Percentiles rank a stretch among this genome's conserved stretches.
Conservation (phyloP, 2,113 vertebrate species). For the Antigone vipio region DNA sequence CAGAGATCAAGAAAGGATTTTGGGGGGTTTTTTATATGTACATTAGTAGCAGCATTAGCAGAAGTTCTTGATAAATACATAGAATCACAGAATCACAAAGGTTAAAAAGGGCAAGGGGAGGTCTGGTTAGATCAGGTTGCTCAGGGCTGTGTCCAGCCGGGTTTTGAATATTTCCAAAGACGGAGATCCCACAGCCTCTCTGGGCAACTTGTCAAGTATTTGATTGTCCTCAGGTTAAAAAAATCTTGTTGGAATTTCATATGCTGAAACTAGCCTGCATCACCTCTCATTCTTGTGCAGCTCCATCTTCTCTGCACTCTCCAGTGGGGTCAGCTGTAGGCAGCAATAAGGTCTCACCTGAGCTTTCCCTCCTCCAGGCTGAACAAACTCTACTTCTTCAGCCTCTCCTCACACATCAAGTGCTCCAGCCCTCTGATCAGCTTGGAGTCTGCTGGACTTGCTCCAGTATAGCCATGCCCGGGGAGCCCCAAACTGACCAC, state of each 20-base stretch:
- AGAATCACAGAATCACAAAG: background rate
- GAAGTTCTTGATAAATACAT: background rate
- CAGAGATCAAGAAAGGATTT: background rate
- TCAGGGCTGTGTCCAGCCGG: background rate
- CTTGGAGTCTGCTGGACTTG: background rate
- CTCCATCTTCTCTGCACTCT: background rate
- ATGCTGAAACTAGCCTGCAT: background rate
- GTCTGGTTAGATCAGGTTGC: background rate
- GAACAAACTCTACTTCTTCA: background rate
- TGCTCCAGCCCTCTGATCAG: background rate
- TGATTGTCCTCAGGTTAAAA: background rate
- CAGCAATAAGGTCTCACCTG: background rate
- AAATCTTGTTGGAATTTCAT: background rate
- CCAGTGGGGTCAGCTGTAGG: background rate
- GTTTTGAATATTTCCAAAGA: background rate
- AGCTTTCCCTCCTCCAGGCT: background rate
- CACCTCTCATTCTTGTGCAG: fast-evolving
- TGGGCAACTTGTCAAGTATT: background rate
- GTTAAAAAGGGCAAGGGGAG: background rate
- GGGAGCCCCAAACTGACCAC: background rate
- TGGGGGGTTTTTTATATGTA: background rate
- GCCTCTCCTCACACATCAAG: background rate
- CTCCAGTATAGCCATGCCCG: fast-evolving
- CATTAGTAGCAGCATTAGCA: background rate
- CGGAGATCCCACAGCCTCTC: background rate